Conservation (phyloP, 2,888 invertebrate species). For the Hypomecis atomaria region DNA sequence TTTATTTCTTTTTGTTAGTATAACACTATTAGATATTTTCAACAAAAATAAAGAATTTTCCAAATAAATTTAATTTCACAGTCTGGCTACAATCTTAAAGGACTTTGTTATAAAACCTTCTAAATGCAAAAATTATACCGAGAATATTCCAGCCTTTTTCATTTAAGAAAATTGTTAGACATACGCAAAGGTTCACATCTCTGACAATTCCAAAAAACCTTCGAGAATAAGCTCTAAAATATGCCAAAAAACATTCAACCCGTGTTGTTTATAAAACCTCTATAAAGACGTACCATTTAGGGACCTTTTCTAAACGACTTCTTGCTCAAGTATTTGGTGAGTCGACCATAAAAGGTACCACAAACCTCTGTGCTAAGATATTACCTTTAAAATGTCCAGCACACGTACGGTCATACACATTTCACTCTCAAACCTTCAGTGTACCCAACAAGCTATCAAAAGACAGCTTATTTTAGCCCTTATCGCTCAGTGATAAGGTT, state of each 20-base stretch:
- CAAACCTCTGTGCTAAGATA: slow-evolving; percentile 52
- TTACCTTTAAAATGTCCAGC: slow-evolving; percentile 65
- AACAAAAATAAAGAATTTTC: not conserved
- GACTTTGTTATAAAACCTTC: slow-evolving; percentile 1
- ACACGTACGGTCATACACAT: slow-evolving; percentile 54
- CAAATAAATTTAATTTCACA: slow-evolving; percentile 9
- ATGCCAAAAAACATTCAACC: slow-evolving; percentile 24
- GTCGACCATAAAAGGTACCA: slow-evolving; percentile 49
- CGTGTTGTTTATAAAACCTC: slow-evolving; percentile 32
- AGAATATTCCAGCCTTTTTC: slow-evolving; percentile 18
- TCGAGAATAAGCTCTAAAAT: slow-evolving; percentile 30
- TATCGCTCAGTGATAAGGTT: slow-evolving; percentile 31
- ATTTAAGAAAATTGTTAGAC: slow-evolving; percentile 32
- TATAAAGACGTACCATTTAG: slow-evolving; percentile 36
- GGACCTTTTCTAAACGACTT: slow-evolving; percentile 41
- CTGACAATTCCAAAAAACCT: slow-evolving; percentile 22
- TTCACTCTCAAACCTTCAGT: slow-evolving; percentile 52
- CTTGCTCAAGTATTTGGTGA: slow-evolving; percentile 38
- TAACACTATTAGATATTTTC: too few species aligned
- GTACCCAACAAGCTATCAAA: slow-evolving; percentile 20
- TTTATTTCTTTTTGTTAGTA: too few species aligned
- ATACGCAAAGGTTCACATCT: slow-evolving; percentile 17
- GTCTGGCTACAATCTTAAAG: not conserved
- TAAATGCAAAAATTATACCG: slow-evolving; percentile 13
- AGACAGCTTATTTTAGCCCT: slow-evolving; percentile 22